Evolutionary conservation across 2,888 invertebrate genomes (phyloP).

Genomic region (Muschampia plurimacula): DNA sequence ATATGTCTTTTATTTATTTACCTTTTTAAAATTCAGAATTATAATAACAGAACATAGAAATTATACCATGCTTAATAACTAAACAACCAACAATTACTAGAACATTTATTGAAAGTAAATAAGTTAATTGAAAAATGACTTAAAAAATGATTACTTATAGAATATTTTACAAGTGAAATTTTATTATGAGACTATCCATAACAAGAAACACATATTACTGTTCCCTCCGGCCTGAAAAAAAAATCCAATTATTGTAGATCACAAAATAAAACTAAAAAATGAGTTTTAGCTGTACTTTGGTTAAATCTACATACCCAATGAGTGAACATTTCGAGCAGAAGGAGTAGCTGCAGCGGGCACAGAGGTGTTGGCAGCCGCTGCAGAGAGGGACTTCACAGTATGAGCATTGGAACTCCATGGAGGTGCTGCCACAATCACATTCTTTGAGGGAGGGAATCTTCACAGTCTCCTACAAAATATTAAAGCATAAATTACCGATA

Average conservation of each 20-base stretch:
- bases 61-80: background rate
- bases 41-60: background rate
- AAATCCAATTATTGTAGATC: conserved; percentile 28
- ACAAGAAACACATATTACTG: conserved; percentile 74
- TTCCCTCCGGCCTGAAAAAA: conserved; percentile 68
- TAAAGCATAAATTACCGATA: background rate
- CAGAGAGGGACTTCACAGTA: conserved; percentile 71
- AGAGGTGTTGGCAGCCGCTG: conserved; percentile 56
- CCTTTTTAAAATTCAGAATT: background rate
- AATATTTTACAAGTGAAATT: background rate
- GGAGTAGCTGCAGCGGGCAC: conserved; percentile 55
- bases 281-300: background rate
- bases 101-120: background rate
- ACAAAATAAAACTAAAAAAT: background rate
- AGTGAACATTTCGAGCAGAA: conserved; percentile 67
- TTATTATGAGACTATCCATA: conserved; percentile 53
- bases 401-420: conserved; percentile 55
- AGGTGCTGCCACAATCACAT: conserved; percentile 55
- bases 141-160: background rate
- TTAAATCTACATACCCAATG: conserved; percentile 53
- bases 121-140: background rate
- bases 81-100: background rate
- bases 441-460: conserved; percentile 39
- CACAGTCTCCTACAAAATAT: conserved; percentile 6
- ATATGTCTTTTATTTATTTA: conserved; percentile 50